A percentile compares a stretch with the other conserved stretches of the same genome.
Evolutionary conservation across 2,797 vertebrate species (phyloP).

Genomic region (Takifugu rubripes): DNA sequence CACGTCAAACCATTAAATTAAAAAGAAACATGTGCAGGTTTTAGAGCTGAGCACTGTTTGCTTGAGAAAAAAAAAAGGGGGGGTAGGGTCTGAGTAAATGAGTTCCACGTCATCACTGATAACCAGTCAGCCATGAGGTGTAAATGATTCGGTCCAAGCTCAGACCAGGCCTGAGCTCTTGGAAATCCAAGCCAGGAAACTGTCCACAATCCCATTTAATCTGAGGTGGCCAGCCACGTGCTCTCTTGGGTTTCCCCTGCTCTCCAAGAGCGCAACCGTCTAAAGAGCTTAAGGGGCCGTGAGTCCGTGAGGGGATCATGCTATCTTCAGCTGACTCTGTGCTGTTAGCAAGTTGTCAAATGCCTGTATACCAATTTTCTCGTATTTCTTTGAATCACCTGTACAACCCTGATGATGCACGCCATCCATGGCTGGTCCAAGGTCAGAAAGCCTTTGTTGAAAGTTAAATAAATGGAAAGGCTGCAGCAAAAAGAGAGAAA

Average conservation of each 20-base stretch:
- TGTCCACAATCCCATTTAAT: conserved; percentile 68
- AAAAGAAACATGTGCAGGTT: too few species aligned
- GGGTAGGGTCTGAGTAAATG: too few species aligned
- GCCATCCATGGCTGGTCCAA: conserved; percentile 9
- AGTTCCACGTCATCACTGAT: background rate
- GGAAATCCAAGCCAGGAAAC: conserved; percentile 56
- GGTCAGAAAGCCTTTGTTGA: background rate
- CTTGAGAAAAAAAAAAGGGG: too few species aligned
- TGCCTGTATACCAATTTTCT: conserved; percentile 11
- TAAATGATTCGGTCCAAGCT: conserved; percentile 2
- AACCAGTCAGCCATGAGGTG: background rate
- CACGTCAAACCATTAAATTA: too few species aligned
- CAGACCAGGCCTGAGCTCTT: conserved; percentile 8
- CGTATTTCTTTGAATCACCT: background rate
- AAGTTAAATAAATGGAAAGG: conserved; percentile 21
- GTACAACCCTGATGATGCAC: conserved; percentile 1
- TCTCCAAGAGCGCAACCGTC: conserved; percentile 53
- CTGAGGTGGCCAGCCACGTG: conserved; percentile 50
- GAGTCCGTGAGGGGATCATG: conserved; percentile 48
- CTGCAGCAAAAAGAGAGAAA: conserved; percentile 6
- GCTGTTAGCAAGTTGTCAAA: conserved; percentile 35
- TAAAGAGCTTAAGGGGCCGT: conserved; percentile 61
- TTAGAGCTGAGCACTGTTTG: too few species aligned
- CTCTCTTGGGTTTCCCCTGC: conserved; percentile 34
- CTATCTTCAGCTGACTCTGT: conserved; percentile 49